Evolutionary conservation across 2,113 vertebrate genomes (phyloP).

Genomic region (Setophaga petechia): DNA sequence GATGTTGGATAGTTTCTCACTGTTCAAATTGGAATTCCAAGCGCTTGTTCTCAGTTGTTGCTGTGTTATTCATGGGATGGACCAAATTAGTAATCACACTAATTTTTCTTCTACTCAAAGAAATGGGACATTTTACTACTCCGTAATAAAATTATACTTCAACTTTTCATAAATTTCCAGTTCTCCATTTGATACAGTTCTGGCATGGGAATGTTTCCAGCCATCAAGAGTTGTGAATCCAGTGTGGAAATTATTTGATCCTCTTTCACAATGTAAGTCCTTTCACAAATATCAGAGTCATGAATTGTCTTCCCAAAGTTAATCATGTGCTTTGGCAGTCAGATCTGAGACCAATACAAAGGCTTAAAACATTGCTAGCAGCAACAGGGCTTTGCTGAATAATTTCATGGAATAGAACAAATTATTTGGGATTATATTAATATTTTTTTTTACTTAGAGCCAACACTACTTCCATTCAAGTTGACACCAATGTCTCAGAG

Average conservation of each 20-base stretch:
- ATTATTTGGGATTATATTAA: not conserved
- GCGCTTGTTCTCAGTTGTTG: not conserved
- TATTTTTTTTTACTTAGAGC: not conserved
- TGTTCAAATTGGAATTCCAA: not conserved
- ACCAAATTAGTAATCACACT: not conserved
- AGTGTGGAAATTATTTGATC: fast-evolving
- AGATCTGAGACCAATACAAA: not conserved
- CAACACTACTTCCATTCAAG: not conserved
- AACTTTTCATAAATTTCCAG: not conserved
- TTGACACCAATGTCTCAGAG: not conserved
- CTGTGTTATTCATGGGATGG: not conserved
- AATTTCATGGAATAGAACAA: not conserved
- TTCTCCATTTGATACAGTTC: not conserved
- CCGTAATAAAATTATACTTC: fast-evolving
- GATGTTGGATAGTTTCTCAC: not conserved
- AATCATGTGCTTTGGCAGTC: not conserved
- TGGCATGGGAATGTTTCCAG: not conserved
- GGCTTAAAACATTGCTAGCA: not conserved
- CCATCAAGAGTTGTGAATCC: not conserved
- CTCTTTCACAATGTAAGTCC: not conserved
- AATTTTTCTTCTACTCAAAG: not conserved
- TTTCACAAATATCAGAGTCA: not conserved
- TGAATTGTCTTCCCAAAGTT: not conserved
- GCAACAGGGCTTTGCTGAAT: not conserved
- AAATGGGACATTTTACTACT: not conserved